Percentiles rank a stretch among this genome's conserved stretches.
Conservation (phyloP, 1,140 invertebrate genomes). For the Plodia interpunctella region DNA sequence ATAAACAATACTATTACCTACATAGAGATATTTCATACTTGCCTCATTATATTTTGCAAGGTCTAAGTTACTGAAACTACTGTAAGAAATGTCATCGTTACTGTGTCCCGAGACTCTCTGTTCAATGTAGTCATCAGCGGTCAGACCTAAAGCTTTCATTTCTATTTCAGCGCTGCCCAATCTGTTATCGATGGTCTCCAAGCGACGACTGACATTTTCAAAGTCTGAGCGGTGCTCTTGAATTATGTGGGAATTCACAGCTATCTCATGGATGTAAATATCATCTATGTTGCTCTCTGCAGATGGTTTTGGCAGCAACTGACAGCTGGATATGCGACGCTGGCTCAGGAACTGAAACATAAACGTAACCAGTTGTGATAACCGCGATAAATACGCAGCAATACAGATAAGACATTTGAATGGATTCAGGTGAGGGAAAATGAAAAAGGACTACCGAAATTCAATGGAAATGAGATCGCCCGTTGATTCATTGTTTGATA, state of each 20-base stretch:
- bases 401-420: neutral
- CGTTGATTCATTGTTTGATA: neutral
- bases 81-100: constrained; percentile 39
- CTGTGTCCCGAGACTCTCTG: constrained; percentile 28
- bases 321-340: constrained; percentile 62
- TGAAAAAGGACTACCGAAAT: neutral
- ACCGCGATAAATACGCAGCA: neutral
- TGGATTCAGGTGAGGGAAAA: neutral
- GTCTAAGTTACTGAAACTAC: constrained; percentile 58
- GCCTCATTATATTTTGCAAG: constrained; percentile 58
- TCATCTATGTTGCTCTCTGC: constrained; percentile 48
- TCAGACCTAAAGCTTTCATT: constrained; percentile 46
- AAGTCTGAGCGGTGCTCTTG: constrained; percentile 20
- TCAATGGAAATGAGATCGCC: neutral
- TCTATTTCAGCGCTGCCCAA: constrained; percentile 24
- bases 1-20: no score
- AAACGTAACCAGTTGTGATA: constrained; percentile 1
- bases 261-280: constrained; percentile 43
- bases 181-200: constrained; percentile 23
- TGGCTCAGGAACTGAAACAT: constrained; percentile 53
- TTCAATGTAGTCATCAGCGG: constrained; percentile 64
- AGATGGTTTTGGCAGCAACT: constrained; percentile 40
- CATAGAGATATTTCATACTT: constrained; percentile 18
- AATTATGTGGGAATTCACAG: constrained; percentile 26
- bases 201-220: constrained; percentile 25